Conservation (phyloP, 2,888 invertebrate species). For the Macrophya alboannulata region DNA sequence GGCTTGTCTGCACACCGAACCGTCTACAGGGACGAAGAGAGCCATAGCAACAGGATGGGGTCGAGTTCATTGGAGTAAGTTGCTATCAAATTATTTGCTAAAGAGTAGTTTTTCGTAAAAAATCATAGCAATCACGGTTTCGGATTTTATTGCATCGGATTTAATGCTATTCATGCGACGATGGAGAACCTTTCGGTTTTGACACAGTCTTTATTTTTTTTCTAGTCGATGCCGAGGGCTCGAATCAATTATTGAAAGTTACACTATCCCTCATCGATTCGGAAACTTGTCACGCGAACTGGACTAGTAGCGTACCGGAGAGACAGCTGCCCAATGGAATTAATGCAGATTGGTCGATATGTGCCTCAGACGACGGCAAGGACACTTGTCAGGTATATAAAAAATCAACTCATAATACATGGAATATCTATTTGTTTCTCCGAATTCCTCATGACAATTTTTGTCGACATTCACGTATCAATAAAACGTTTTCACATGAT, state of each 20-base stretch:
- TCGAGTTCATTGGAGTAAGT: conserved; percentile 72
- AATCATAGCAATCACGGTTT: not conserved
- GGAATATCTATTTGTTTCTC: not conserved
- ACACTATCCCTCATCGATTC: conserved; percentile 78
- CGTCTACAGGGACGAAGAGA: conserved; percentile 61
- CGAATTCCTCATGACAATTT: not conserved
- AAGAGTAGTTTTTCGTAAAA: not conserved
- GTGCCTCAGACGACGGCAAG: conserved; percentile 78
- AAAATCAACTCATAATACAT: not conserved
- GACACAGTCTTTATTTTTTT: conserved; percentile 14
- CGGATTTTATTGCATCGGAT: not conserved
- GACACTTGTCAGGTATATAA: conserved; percentile 82
- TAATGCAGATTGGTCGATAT: conserved; percentile 80
- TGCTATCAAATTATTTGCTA: not conserved
- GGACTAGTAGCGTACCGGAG: conserved; percentile 69
- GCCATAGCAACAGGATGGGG: conserved; percentile 81
- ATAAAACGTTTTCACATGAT: not conserved
- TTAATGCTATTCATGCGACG: not conserved
- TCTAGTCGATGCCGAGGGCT: conserved; percentile 72
- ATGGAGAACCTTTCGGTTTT: not conserved
- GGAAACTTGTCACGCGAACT: conserved; percentile 76
- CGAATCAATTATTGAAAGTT: conserved; percentile 81
- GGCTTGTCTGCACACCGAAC: conserved; percentile 78
- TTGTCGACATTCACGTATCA: not conserved
- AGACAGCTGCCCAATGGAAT: conserved; percentile 78